Evolutionary conservation across 2,113 vertebrate species (phyloP).

Genomic region (Mormyrus iriodes): DNA sequence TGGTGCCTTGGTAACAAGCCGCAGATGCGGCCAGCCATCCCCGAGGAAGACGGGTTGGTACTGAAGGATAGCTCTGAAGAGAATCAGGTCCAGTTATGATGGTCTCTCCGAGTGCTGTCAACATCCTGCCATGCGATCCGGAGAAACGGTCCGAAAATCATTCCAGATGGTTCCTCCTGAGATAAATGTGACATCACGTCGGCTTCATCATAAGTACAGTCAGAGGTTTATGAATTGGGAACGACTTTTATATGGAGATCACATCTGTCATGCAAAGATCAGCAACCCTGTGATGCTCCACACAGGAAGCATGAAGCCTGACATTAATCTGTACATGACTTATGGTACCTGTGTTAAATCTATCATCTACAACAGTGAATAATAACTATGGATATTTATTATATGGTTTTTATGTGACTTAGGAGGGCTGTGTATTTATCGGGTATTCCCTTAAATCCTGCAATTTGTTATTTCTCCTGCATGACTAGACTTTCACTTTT

Average conservation of each 20-base stretch:
- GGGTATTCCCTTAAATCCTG: not conserved
- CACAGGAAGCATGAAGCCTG: not conserved
- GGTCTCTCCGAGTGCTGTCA: not conserved
- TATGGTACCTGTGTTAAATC: not conserved
- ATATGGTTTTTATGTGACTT: not conserved
- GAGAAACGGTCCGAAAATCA: not conserved
- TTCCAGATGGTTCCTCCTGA: slow-evolving; percentile 4
- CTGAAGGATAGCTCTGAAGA: not conserved
- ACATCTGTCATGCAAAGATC: not conserved
- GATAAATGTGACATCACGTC: not conserved
- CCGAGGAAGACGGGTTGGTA: not conserved
- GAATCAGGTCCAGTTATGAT: slow-evolving; percentile 1
- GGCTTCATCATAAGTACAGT: not conserved
- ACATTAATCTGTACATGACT: not conserved
- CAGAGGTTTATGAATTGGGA: not conserved
- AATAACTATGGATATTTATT: not conserved
- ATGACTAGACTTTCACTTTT: not conserved
- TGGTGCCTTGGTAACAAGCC: not conserved
- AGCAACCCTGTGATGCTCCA: not conserved
- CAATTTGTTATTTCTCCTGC: not conserved
- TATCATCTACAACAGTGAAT: not conserved
- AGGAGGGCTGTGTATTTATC: not conserved
- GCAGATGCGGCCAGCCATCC: not conserved
- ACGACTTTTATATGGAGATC: not conserved
- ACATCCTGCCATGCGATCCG: not conserved